Base-by-base conservation (phyloP, 2,113 vertebrate genomes). In the Oryzias curvinotus region DNA sequence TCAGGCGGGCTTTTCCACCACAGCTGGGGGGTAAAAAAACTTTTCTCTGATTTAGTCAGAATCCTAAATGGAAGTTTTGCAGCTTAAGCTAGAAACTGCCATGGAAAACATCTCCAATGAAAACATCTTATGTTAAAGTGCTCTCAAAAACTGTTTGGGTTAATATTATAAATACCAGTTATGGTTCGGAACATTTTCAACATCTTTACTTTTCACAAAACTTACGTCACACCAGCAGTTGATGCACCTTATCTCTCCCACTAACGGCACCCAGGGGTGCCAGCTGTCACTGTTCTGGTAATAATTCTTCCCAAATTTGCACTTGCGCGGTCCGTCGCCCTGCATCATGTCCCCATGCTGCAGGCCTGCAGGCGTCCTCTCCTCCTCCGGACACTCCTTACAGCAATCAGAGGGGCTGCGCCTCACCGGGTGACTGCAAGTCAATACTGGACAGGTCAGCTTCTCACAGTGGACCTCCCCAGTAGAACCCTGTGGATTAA, bases 201-300 rank as follows among this genome's bases (percentile, higher is more conserved):
- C 12, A 36, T 43, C 8, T 25, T 19, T 49, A 41, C 30, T 47
- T 2, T 5, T 36, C 4, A 5, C 19, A 8, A 16, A 45, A 94
- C 96, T 95, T 79, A 99, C 97, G 70, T 97, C 94, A 91, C 97
- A 99, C 93, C 94, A 95, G 91, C 97, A 99, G 52, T 95, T 98
- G 85, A 99, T 96, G 83, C 97, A 99, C 73, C 96, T 98, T 95
- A 99, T 96, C 85, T 97, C 97, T 2, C 96, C 96, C 0, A 97
- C 93, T 65, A 95, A 89, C 0, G 95, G 95, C 2, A 99, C 93
- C 0, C 90, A 92, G 0, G 97, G 97, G 54, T 99, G 96, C 97
- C 97, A 99, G 78, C 93, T 95, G 81, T 98, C 94, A 0, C 95
- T 97, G 89, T 97, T 96, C 70, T 95, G 94, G 82, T 98, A 98